Conservation (phyloP, 2,797 vertebrate species). For the Spheniscus humboldti region DNA sequence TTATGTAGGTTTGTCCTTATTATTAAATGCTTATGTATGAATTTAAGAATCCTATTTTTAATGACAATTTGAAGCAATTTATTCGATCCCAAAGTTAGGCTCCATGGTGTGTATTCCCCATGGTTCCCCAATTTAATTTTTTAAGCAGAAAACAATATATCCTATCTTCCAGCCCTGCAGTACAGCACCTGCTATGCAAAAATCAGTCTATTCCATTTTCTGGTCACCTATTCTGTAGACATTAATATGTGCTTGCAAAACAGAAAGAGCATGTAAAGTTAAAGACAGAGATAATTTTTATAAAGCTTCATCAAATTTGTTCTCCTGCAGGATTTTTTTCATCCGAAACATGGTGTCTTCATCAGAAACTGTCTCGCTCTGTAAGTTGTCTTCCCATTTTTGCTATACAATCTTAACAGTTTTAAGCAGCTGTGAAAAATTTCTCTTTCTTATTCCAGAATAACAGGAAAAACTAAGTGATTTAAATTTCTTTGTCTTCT, state of each 20-base stretch:
- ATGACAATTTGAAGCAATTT: not conserved
- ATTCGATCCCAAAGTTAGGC: not conserved
- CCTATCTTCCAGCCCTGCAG: not conserved
- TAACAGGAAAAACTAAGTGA: not conserved
- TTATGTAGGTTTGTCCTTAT: not conserved
- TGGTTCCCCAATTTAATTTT: not conserved
- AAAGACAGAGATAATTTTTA: not conserved
- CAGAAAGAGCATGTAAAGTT: not conserved
- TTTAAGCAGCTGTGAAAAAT: not conserved
- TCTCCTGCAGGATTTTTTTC: not conserved
- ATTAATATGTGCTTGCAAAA: not conserved
- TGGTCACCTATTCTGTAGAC: not conserved
- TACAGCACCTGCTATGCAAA: not conserved
- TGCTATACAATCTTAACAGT: not conserved
- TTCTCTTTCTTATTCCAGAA: not conserved
- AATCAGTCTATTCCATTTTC: not conserved
- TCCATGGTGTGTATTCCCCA: not conserved
- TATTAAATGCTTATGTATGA: not conserved
- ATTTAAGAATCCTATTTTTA: not conserved
- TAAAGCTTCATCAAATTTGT: not conserved
- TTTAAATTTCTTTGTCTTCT: not conserved
- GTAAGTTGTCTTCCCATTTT: not conserved
- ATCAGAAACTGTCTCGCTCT: not conserved
- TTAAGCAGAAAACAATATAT: not conserved
- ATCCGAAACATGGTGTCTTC: not conserved